phyloP scores from a whole-genome alignment of 2,113 vertebrate genomes.

The Anoura caudifer region DNA sequence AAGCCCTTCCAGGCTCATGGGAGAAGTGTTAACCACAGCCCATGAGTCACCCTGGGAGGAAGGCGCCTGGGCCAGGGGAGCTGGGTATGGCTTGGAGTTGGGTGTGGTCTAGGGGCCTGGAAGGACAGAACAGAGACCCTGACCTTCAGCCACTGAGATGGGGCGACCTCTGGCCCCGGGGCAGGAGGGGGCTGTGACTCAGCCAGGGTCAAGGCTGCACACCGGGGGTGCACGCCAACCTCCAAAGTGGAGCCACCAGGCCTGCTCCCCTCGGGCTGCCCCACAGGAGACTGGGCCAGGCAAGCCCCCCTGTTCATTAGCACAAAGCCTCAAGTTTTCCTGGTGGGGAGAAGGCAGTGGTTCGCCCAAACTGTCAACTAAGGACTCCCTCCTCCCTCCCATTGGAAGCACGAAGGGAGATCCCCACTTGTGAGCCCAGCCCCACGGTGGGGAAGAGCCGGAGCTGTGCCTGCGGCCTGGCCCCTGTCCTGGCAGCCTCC shows the following conservation, averaged over 20 bases:
- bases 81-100: not conserved
- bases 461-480: not conserved
- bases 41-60: not conserved
- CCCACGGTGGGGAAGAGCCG: accelerated
- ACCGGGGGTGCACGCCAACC: not conserved
- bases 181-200: not conserved
- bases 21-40: conserved; percentile 12
- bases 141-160: not conserved
- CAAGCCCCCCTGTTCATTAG: accelerated
- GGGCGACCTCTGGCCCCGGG: not conserved
- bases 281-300: accelerated
- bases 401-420: not conserved
- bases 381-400: not conserved
- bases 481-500: not conserved
- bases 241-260: not conserved
- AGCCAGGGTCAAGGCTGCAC: not conserved
- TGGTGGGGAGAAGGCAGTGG: not conserved
- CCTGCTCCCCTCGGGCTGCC: accelerated
- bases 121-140: not conserved
- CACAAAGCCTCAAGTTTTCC: not conserved
- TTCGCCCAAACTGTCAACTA: not conserved
- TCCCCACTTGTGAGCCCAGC: not conserved
- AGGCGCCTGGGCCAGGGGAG: not conserved
- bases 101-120: not conserved
- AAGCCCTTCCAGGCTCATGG: conserved; percentile 18